Base-by-base conservation (phyloP, 2,113 vertebrate genomes). In the Struthio camelus region DNA sequence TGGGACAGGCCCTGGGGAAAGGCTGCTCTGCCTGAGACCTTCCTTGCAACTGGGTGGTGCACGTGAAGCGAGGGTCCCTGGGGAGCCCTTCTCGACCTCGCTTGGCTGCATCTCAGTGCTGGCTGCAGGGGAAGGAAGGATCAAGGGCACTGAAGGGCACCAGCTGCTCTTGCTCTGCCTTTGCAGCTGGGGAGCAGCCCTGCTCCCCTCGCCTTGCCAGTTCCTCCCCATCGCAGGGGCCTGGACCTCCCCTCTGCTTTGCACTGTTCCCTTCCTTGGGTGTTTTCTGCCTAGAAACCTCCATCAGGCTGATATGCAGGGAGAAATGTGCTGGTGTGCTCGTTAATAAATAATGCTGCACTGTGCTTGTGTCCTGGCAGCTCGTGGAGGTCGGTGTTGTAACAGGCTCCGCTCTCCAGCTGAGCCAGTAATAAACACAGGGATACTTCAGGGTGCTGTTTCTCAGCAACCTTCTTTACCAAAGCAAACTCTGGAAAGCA, bases 211-310 rank as follows among this genome's bases (percentile, higher is more conserved):
- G 30, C 51, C 65, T 22, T 3, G 42, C 1, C 17, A 38, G 25
- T 59, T 48, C 19, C 6, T 28, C 3, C 18, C 44, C 77, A 8
- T 3, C 4, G 0, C 0, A 14, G 38, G 18, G 34, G 9, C 0
- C 3, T 3, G 25, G 9, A 7, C 3, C 30, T 44, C 14, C 22
- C 27, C 38, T 53, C 66, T 76, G 27, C 51, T 72, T 50, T 67
- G 15, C 36, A 36, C 36, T 18, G 2, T 1, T 25, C 28, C 65
- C 6, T 70, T 32, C 38, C 44, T 10, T 22, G 38, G 22, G 36
- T 14, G 3, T 4, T 54, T 80, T 46, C 64, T 86, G 27, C 77
- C 30, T 12, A 44, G 42, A 28, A 59, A 83, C 92, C 28, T 67
- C 25, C 11, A 4, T 12, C 1, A 34, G 53, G 34, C 17, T 65